Conservation (phyloP, 2,888 invertebrate genomes). For the Penaeus monodon region DNA sequence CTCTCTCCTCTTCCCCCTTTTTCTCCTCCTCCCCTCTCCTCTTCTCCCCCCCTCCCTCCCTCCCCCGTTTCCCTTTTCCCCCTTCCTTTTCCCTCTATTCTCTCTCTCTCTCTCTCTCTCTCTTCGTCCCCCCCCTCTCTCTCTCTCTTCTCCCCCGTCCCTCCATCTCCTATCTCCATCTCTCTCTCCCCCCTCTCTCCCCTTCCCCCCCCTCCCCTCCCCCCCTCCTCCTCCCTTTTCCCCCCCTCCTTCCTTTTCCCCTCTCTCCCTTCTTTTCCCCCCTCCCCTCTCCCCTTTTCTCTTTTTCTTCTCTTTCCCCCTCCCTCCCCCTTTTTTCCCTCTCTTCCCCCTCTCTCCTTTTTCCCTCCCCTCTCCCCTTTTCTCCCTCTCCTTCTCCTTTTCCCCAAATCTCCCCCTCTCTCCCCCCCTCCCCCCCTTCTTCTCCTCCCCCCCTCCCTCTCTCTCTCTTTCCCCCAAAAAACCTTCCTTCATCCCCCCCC, state of each 20-base stretch:
- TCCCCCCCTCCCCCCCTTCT: neutral
- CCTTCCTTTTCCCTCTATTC: neutral
- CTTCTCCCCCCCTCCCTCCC: neutral
- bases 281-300: neutral
- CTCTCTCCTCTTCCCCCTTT: neutral
- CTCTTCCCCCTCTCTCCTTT: neutral
- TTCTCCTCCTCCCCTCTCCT: neutral
- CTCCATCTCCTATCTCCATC: no score
- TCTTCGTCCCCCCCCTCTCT: no score
- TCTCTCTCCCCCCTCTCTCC: neutral
- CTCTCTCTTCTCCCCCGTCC: no score
- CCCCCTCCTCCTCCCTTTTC: neutral
- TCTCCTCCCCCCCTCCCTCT: neutral
- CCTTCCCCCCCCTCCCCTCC: neutral
- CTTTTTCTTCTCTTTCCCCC: neutral
- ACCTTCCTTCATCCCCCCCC: neutral
- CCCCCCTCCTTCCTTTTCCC: neutral
- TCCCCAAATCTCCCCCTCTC: no score
- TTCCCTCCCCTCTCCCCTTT: neutral
- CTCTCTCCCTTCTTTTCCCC: conserved; percentile 3
- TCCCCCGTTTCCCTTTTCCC: neutral
- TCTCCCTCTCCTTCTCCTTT: neutral
- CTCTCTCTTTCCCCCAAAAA: neutral
- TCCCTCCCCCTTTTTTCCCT: neutral
- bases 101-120: neutral